A percentile compares a stretch with the other conserved stretches of the same genome.
Conservation (phyloP, 2,797 vertebrate species). For the Liasis olivaceus region DNA sequence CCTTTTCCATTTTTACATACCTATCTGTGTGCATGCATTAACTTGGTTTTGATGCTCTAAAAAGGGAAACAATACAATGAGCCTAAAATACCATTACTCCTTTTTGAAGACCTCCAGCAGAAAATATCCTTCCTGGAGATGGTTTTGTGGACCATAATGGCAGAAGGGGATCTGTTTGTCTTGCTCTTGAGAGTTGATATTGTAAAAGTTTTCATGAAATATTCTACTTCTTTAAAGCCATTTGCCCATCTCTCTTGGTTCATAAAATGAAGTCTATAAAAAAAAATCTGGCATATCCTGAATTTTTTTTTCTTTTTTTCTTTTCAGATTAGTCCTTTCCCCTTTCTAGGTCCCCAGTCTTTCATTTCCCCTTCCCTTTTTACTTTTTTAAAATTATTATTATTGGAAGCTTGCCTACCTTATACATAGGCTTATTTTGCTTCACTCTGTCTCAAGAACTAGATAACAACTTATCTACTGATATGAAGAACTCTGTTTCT, state of each 20-base stretch:
- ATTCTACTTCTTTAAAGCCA: not conserved
- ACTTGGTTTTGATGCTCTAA: not conserved
- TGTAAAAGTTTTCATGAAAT: not conserved
- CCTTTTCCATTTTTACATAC: not conserved
- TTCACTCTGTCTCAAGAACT: not conserved
- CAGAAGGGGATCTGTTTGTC: not conserved
- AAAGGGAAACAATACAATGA: not conserved
- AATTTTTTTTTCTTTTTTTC: not conserved
- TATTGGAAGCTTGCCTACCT: not conserved
- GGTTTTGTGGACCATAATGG: not conserved
- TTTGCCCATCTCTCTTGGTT: not conserved
- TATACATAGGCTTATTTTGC: not conserved
- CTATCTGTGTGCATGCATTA: not conserved
- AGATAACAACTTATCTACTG: not conserved
- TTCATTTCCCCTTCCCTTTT: not conserved
- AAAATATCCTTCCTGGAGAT: not conserved
- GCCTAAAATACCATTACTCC: not conserved
- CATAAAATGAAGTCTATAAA: not conserved
- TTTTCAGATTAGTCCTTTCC: not conserved
- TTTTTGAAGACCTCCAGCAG: not conserved
- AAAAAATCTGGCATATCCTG: not conserved
- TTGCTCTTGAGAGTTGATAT: not conserved
- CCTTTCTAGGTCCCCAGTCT: not conserved
- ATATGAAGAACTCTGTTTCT: not conserved
- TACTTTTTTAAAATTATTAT: not conserved